Evolutionary conservation across 2,888 invertebrate genomes (phyloP).

Genomic region (Julus scandinavius): DNA sequence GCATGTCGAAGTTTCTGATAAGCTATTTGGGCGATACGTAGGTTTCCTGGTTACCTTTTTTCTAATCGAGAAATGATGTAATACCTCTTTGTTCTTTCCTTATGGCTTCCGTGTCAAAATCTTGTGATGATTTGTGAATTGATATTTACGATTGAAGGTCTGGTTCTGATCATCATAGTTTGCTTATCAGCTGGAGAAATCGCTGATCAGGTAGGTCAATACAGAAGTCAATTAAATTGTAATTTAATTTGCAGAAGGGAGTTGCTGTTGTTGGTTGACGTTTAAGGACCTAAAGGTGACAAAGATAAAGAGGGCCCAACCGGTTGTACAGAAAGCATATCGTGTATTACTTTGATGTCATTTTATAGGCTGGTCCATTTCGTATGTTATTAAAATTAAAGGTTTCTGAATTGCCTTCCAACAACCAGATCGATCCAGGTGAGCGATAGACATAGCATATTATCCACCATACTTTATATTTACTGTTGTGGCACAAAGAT

Average conservation of each 20-base stretch:
- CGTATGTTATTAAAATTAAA: not conserved
- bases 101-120: not conserved
- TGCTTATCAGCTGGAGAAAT: not conserved
- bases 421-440: slow-evolving; percentile 25
- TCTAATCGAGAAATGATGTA: not conserved
- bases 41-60: not conserved
- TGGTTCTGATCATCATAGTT: not conserved
- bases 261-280: too few species aligned
- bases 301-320: too few species aligned
- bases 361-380: not conserved
- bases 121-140: not conserved
- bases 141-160: not conserved
- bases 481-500: too few species aligned
- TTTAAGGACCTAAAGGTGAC: too few species aligned
- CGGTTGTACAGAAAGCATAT: too few species aligned
- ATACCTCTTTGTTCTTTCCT: not conserved
- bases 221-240: not conserved
- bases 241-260: too few species aligned
- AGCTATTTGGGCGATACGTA: not conserved
- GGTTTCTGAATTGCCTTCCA: not conserved
- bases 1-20: not conserved
- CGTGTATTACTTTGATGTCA: too few species aligned
- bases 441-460: too few species aligned
- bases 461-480: too few species aligned
- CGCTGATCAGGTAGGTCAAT: not conserved